Percentiles rank a stretch among this genome's conserved stretches.
phyloP scores from a whole-genome alignment of 1,140 invertebrate genomes.

The Gryllus bimaculatus region DNA sequence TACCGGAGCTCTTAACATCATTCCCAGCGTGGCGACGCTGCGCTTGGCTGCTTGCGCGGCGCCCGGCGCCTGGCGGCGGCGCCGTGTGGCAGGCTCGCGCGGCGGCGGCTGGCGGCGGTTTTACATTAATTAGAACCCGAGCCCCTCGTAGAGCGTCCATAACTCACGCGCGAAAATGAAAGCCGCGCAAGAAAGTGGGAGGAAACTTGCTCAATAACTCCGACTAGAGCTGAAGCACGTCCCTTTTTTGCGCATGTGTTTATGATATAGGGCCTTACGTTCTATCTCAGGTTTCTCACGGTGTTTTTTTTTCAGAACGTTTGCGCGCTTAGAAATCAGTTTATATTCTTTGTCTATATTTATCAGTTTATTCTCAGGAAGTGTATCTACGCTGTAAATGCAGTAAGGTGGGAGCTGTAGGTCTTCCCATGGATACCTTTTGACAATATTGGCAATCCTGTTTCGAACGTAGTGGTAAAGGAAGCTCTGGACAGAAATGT shows the following conservation, averaged over 20 bases:
- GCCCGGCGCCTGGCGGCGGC: no score
- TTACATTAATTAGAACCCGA: conserved; percentile 5
- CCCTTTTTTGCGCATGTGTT: not conserved
- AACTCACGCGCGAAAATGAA: not conserved
- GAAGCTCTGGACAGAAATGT: no score
- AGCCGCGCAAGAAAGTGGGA: not conserved
- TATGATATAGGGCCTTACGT: not conserved
- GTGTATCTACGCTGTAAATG: no score
- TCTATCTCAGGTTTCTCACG: not conserved
- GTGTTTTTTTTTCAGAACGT: not conserved
- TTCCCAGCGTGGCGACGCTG: no score
- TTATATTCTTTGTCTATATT: not conserved
- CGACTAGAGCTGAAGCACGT: not conserved
- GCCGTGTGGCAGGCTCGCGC: no score
- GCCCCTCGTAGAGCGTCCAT: not conserved
- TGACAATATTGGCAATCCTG: no score
- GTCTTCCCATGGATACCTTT: no score
- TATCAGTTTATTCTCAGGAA: no score
- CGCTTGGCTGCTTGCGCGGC: no score
- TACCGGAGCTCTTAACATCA: no score
- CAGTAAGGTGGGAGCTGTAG: no score
- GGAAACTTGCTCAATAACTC: not conserved
- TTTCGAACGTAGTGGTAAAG: no score
- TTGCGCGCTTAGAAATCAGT: not conserved
- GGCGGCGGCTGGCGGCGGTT: not conserved